Conservation (phyloP, 2,113 vertebrate species). For the Cyrtonyx montezumae region DNA sequence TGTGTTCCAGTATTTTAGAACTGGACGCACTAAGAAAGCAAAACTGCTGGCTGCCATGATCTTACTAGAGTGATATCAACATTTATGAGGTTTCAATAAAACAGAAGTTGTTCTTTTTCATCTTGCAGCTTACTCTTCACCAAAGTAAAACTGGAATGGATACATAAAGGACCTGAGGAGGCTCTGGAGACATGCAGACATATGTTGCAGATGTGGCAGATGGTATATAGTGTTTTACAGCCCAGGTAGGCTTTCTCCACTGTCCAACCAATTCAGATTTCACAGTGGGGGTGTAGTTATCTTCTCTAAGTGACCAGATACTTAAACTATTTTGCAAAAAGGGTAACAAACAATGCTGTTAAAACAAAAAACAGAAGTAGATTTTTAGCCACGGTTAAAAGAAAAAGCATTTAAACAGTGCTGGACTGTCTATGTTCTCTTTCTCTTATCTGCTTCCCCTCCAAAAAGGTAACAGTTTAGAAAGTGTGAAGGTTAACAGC, state of each 20-base stretch:
- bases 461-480: background rate
- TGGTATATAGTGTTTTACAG: slow-evolving; percentile 83
- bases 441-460: background rate
- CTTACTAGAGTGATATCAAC: background rate
- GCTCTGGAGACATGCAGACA: slow-evolving; percentile 92
- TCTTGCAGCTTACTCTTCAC: slow-evolving; percentile 90
- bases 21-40: background rate
- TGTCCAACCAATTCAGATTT: background rate
- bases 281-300: background rate
- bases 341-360: background rate
- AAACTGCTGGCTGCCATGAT: background rate
- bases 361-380: background rate
- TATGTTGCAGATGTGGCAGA: slow-evolving; percentile 93
- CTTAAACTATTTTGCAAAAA: background rate
- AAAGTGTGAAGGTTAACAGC: background rate
- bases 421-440: rapidly evolving
- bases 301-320: background rate
- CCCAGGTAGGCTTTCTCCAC: slow-evolving; percentile 80
- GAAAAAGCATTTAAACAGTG: background rate
- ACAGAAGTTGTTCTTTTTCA: background rate
- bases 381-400: background rate
- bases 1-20: background rate
- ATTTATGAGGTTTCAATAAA: slow-evolving; percentile 21
- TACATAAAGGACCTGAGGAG: slow-evolving; percentile 85
- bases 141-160: slow-evolving; percentile 92